Conservation (phyloP, 2,888 invertebrate genomes). For the Miltochrista miniata region DNA sequence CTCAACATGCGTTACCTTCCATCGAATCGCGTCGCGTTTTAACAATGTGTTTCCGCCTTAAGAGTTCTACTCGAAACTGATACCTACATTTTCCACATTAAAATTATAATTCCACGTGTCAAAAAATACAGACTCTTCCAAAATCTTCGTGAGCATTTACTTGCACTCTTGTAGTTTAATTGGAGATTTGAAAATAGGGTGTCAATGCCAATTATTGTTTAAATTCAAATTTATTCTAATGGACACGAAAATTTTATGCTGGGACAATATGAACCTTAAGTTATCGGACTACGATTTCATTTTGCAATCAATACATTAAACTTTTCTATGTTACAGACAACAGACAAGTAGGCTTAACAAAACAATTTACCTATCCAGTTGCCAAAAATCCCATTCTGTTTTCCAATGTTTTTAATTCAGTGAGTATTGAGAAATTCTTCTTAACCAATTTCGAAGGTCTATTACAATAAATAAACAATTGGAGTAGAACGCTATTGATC, state of each 20-base stretch:
- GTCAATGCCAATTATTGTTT: not conserved
- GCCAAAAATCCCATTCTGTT: not conserved
- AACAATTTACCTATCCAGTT: not conserved
- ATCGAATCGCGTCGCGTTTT: no score
- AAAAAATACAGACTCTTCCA: no score
- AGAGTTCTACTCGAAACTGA: no score
- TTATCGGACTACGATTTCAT: no score
- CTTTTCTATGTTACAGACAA: not conserved
- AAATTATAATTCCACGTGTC: no score
- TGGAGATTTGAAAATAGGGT: not conserved
- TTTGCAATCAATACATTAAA: not conserved
- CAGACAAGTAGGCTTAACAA: no score
- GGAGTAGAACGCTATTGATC: not conserved
- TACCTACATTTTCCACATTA: no score
- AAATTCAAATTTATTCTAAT: no score
- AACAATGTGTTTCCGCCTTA: no score
- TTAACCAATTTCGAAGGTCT: not conserved
- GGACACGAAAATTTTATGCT: not conserved
- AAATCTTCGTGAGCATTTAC: no score
- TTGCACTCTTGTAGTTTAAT: not conserved
- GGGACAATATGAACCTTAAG: not conserved
- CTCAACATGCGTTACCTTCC: no score
- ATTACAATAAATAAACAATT: not conserved
- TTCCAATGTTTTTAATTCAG: not conserved
- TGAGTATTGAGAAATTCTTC: not conserved